Evolutionary conservation across 2,797 vertebrate species (phyloP), one percentile per base, ranked within the genome.

Genomic region (Pygocentrus nattereri): DNA sequence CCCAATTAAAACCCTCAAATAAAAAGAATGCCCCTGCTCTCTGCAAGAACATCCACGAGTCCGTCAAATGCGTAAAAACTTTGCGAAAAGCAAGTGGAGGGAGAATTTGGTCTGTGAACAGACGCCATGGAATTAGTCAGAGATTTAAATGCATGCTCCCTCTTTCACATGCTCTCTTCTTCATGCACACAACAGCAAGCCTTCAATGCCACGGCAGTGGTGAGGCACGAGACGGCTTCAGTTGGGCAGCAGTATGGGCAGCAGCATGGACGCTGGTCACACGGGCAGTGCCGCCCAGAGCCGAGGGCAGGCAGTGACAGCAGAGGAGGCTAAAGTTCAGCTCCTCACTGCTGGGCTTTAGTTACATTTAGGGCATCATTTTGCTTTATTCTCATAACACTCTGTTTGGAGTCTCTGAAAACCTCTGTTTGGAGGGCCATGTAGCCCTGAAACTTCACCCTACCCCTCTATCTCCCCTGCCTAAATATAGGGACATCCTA

Each of bases 151-250:
- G 12, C 11, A 12, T 44, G 11, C 13, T 77, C 67, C 34, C 11
- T 31, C 18, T 16, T 69, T 11, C 59, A n/a, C 38, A 38, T 38
- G 65, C 8, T 76, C 62, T 23, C 52, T 56, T 67, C 10, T 80
- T 18, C 47, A 44, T 67, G 13, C 78, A n/a, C 73, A 21, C 30
- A 79, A 16, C 92, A 99, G 98, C 98, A 99, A 99, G 98, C 98
- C 0, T 99, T 99, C 82, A 99, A 99, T 0, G 98, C 98, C 92
- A 99, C 98, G 0, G 97, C 97, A 0, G 98, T 99, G 0, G 97
- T 99, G 76, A 94, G 98, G 7, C 98, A 99, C 86, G 98, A 93
- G 97, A 49, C 93, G 93, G 84, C 94, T 99, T 64, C 98, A 99
- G 88, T 95, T 99, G 0, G 96, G 97, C 89, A 99, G 97, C 92